Base-by-base conservation (phyloP, 2,888 invertebrate genomes). In the Melinopterus prodromus region DNA sequence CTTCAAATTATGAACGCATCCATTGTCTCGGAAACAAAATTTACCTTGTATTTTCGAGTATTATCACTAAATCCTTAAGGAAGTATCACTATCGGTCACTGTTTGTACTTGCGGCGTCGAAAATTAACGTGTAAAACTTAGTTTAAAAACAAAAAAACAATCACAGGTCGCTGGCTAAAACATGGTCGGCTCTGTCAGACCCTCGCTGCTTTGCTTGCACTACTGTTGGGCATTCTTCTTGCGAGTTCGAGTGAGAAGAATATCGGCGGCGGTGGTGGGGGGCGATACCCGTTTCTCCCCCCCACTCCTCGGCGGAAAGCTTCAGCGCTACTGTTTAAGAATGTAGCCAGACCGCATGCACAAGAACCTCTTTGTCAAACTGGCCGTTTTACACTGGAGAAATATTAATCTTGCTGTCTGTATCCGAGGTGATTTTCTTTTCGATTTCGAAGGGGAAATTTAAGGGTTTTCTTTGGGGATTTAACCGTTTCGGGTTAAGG, bases 281-380 rank as follows among this genome's bases (percentile, higher is more conserved):
- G 53, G 26, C 26, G 7, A 53, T 53, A 53, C 53, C 53, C 53
- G 53, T 53, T 53, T 53, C 53, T 53, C 53, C 53, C 53, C 53
- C 12, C 53, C 53, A 38, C 38, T 12, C 53, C 53, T 7, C 53
- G 9, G 9, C 38, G 6, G 38, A 36, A 74, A 35, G 74, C 37
- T 74, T 74, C 36, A 9, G 36, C 7, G 37, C 74, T 74, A 74
- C 74, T 74, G 74, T 74, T 74, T 74, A 37, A 74, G 74, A 74
- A 74, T 74, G 74, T 74, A 74, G 74, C 74, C 35, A 35, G 37
- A 74, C 74, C 74, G 37, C 26, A 74, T 74, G 74, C 37, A 36
- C 26, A 16, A 26, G 74, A 35, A 37, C 36, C 74, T 74, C 74
- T 74, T 74, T 74, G 74, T 74, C 74, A 74, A n/a, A 74, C 37